Percentiles rank a stretch among this genome's conserved stretches.
These are phyloP conservation scores for Chrysemys picta DNA, from an alignment of 2,113 vertebrate species.

Conservation along the genomic window DNA sequence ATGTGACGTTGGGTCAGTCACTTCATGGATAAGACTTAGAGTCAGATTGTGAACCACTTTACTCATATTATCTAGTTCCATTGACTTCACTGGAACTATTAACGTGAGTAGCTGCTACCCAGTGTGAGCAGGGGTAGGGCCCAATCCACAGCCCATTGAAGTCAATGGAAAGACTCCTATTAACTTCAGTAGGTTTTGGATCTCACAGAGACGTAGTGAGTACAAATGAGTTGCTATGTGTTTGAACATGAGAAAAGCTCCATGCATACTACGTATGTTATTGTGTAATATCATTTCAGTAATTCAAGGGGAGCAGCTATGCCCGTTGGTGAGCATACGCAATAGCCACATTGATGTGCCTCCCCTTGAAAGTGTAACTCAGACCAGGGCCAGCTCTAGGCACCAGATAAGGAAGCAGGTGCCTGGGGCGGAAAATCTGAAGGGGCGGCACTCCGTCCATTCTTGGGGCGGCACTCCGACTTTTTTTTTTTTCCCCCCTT, in stretches of 20 bases:
- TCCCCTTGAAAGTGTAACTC: not conserved
- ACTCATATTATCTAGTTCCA: not conserved
- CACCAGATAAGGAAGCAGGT: no score
- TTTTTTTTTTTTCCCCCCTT: no score
- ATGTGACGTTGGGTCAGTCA: not conserved
- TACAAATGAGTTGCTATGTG: not conserved
- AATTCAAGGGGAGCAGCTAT: not conserved
- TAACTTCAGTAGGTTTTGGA: not conserved
- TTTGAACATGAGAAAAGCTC: not conserved
- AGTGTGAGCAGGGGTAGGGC: not conserved
- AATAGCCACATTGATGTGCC: not conserved
- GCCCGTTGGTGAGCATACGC: not conserved
- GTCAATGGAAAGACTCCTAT: not conserved
- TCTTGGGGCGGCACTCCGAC: no score
- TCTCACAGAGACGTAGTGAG: not conserved
- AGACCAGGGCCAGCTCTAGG: not conserved
- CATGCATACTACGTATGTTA: not conserved
- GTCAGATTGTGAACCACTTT: not conserved
- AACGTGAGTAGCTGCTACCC: not conserved
- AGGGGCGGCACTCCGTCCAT: no score
- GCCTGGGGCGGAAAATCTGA: no score
- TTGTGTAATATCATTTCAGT: not conserved
- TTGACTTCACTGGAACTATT: not conserved
- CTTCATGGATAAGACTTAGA: not conserved
- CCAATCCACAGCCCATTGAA: not conserved